These are phyloP conservation scores for Conomelus anceps DNA, from an alignment of 2,888 invertebrate genomes.

Conservation along the genomic window DNA sequence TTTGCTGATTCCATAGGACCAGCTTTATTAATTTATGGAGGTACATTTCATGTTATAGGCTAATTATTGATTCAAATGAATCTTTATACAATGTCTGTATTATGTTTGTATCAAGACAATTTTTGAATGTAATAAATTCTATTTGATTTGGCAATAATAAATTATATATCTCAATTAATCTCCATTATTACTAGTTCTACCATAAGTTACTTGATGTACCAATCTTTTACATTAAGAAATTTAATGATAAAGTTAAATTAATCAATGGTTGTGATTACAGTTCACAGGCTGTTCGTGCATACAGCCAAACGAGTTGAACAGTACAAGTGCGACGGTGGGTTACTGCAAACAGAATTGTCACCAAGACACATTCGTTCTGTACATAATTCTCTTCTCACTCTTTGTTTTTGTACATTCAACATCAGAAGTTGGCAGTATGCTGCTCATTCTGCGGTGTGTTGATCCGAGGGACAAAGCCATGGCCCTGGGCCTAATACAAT, in stretches of 20 bases:
- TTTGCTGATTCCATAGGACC: no score
- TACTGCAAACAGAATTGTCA: slow-evolving; percentile 71
- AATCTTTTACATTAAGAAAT: neutral
- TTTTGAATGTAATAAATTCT: no score
- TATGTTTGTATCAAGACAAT: no score
- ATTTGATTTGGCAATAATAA: no score
- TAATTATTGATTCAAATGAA: no score
- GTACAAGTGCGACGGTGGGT: slow-evolving; percentile 50
- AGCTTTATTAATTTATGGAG: no score
- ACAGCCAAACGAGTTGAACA: slow-evolving; percentile 46
- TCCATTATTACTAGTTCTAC: no score
- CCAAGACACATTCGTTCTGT: slow-evolving; percentile 57
- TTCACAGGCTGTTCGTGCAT: slow-evolving; percentile 49
- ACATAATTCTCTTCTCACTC: slow-evolving; percentile 74
- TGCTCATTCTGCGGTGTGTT: slow-evolving; percentile 83
- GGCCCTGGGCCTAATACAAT: slow-evolving; percentile 89
- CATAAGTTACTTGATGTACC: slow-evolving; percentile 41
- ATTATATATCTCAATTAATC: no score
- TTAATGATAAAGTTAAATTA: no score
- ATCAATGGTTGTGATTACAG: slow-evolving; percentile 38
- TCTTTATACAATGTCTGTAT: no score
- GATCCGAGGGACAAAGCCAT: slow-evolving; percentile 89
- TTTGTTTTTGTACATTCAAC: slow-evolving; percentile 89
- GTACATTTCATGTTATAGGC: no score
- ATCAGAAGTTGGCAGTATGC: slow-evolving; percentile 85